Conservation (phyloP, 2,888 invertebrate species). For the Hydropsyche betteni region DNA sequence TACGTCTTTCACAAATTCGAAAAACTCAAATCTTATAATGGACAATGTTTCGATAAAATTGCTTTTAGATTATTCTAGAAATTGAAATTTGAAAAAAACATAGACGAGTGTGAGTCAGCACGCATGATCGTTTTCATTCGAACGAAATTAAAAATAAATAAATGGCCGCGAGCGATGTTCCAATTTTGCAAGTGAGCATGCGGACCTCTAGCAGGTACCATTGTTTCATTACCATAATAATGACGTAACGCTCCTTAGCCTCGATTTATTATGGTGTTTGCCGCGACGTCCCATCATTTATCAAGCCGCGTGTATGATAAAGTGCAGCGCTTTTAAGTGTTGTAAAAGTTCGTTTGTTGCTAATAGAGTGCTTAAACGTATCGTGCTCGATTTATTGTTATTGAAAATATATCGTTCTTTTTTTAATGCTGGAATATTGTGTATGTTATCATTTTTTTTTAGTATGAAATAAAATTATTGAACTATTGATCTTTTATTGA, state of each 20-base stretch:
- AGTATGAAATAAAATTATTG: too few relatives aligned
- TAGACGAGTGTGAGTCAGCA: constrained; percentile 25
- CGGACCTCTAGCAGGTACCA: constrained; percentile 27
- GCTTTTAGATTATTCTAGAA: not conserved
- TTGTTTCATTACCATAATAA: constrained; percentile 26
- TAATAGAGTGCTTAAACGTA: too few relatives aligned
- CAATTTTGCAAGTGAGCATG: constrained; percentile 1
- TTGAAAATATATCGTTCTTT: too few relatives aligned
- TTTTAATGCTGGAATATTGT: too few relatives aligned
- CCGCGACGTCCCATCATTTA: constrained; percentile 3
- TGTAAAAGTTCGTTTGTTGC: too few relatives aligned
- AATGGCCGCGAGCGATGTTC: constrained; percentile 14
- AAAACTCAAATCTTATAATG: not conserved
- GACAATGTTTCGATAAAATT: constrained; percentile 5
- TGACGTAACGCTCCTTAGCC: not conserved
- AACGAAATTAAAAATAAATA: constrained; percentile 22
- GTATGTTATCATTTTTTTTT: too few relatives aligned
- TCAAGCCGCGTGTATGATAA: not conserved
- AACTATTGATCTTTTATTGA: too few relatives aligned
- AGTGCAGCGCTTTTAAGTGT: too few relatives aligned
- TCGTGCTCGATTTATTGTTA: too few relatives aligned
- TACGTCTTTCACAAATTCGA: too few relatives aligned
- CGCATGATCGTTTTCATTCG: not conserved
- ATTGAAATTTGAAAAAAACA: not conserved
- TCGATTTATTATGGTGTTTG: constrained; percentile 11